A percentile compares a stretch with the other conserved stretches of the same genome.
These are phyloP conservation scores for Ceratoteleas bidentatus DNA, from an alignment of 1,140 invertebrate genomes.

Conservation along the genomic window DNA sequence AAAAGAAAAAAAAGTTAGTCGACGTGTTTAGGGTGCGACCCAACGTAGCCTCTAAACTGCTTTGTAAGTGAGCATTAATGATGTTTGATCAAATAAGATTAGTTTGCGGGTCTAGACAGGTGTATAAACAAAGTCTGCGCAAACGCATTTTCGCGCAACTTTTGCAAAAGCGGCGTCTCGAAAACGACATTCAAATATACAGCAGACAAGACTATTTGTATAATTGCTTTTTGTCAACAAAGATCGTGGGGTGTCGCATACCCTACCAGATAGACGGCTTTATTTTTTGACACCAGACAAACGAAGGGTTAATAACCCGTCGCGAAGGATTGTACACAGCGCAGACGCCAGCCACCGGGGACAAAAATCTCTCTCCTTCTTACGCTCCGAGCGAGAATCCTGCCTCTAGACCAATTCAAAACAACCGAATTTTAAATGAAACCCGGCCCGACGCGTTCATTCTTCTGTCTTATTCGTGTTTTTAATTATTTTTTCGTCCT, in stretches of 20 bases:
- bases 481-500: too few species aligned
- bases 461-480: constrained; percentile 20
- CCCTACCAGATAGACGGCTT: constrained; percentile 62
- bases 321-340: constrained; percentile 50
- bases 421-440: constrained; percentile 48
- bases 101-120: constrained; percentile 9
- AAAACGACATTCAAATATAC: constrained; percentile 55
- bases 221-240: constrained; percentile 63
- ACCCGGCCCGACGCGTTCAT: constrained; percentile 19
- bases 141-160: constrained; percentile 29
- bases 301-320: constrained; percentile 67
- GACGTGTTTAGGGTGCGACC: background rate
- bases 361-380: constrained; percentile 58
- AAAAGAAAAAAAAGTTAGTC: background rate
- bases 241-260: constrained; percentile 53
- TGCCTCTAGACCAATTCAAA: constrained; percentile 41
- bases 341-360: constrained; percentile 47
- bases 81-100: constrained; percentile 40
- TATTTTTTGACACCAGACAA: constrained; percentile 67
- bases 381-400: constrained; percentile 34
- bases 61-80: constrained; percentile 26
- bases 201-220: constrained; percentile 60
- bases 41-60: constrained; percentile 4
- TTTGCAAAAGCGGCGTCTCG: constrained; percentile 34
- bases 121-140: constrained; percentile 37